Conservation (phyloP, 2,797 vertebrate species). For the Linurgus olivaceus region DNA sequence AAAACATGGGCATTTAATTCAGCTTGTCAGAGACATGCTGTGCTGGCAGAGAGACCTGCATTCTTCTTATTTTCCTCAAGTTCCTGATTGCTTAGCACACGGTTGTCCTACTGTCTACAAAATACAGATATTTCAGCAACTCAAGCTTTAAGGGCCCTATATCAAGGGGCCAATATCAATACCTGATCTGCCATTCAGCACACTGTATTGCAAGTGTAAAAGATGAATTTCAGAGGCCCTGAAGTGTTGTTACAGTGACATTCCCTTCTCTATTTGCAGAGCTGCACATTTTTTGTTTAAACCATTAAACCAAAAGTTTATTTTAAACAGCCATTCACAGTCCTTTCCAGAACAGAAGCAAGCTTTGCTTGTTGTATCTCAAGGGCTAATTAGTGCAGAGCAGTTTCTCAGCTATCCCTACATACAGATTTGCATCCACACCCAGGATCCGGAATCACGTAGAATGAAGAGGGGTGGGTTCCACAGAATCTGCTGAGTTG, state of each 20-base stretch:
- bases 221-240: not conserved
- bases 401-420: not conserved
- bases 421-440: not conserved
- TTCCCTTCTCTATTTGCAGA: not conserved
- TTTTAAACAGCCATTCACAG: not conserved
- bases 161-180: constrained; percentile 1
- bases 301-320: not conserved
- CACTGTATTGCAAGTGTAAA: not conserved
- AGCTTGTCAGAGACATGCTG: not conserved
- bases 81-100: not conserved
- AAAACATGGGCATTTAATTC: not conserved
- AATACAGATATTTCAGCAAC: not conserved
- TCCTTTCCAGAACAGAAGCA: not conserved
- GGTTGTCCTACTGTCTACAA: not conserved
- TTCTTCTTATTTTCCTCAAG: not conserved
- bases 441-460: not conserved
- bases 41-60: not conserved
- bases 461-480: not conserved
- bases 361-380: not conserved
- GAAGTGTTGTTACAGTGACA: not conserved
- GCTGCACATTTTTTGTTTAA: not conserved
- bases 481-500: rapidly evolving
- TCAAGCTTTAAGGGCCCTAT: not conserved
- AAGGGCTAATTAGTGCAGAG: not conserved
- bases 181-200: constrained; percentile 21